Evolutionary conservation across 2,113 vertebrate species (phyloP), one percentile per base, ranked within the genome.

Genomic region (Crotalus horridus): DNA sequence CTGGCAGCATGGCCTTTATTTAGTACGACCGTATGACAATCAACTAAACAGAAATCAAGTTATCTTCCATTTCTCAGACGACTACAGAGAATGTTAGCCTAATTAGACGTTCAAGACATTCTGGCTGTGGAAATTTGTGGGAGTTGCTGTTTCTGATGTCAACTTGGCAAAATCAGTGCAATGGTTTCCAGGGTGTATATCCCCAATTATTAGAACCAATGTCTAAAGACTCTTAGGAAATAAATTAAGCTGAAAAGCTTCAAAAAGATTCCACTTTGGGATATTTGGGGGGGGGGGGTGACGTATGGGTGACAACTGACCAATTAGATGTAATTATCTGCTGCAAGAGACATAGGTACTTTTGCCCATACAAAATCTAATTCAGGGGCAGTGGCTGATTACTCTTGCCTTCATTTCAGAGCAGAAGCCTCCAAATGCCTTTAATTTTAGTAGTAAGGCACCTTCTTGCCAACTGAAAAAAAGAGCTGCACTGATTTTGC

Each of bases 41-140:
- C 64, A 89, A 39, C 88, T 55, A n/a, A 54, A 43, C 46, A 39
- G 1, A 51, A 90, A 87, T 87, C 64, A 4, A 39, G 94, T 4
- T 91, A 56, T 86, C 1, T 92, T 81, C 6, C 69, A 87, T 1
- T 93, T 92, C 94, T 91, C 94, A 91, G 94, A 89, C 69, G 94
- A 43, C 0, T 13, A 92, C 51, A 1, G 1, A 55, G 29, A 92
- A 61, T 85, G 74, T 2, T 3, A 7, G 85, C 90, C 91, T 6
- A 39, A 94, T 12, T 53, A 93, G 94, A 91, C 89, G 74, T 94
- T 95, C 94, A 89, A 0, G n/a, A 0, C 85, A 87, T 0, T 54
- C 89, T 17, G 90, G 87, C 1, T 69, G 89, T 87, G 54, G 33
- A 53, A 90, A 87, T 94, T 94, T 11, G 26, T 0, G 0, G 89